These are phyloP conservation scores for Holothuria glaberrima DNA, from an alignment of 35 echinoderm and acorn worm genomes.

Conservation along the genomic window DNA sequence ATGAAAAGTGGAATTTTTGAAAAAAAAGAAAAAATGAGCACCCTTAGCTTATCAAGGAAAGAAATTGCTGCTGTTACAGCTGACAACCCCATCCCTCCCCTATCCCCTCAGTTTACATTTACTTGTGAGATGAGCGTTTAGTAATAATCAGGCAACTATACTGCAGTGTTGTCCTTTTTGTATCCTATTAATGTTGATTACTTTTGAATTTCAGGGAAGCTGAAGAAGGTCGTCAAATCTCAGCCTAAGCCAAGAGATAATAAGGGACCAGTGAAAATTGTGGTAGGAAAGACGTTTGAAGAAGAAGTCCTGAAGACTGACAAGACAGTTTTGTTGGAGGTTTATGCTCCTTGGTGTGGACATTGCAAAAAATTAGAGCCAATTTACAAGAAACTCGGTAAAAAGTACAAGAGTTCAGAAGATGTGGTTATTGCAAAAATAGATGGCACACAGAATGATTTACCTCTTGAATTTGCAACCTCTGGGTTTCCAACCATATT, in stretches of 20 bases:
- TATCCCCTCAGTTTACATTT: too few relatives aligned
- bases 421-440: slow-evolving; percentile 96
- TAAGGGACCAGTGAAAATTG: slow-evolving; percentile 82
- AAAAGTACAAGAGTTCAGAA: slow-evolving; percentile 83
- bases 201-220: slow-evolving; percentile 51
- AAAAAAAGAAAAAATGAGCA: too few relatives aligned
- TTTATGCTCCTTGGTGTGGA: slow-evolving; percentile 98
- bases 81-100: too few relatives aligned
- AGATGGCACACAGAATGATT: slow-evolving; percentile 92
- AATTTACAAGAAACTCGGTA: slow-evolving; percentile 94
- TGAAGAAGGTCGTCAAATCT: slow-evolving; percentile 93
- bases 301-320: slow-evolving; percentile 77
- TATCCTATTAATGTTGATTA: too few relatives aligned
- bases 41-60: too few relatives aligned
- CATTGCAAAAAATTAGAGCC: slow-evolving; percentile 99
- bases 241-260: slow-evolving; percentile 88
- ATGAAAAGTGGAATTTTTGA: too few relatives aligned
- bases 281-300: slow-evolving; percentile 94
- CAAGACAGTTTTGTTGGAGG: slow-evolving; percentile 87
- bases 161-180: too few relatives aligned
- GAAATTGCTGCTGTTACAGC: too few relatives aligned
- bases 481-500: slow-evolving; percentile 90
- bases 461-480: slow-evolving; percentile 25
- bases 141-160: too few relatives aligned
- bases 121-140: too few relatives aligned